These are phyloP conservation scores for Penaeus chinensis DNA, from an alignment of 1,140 invertebrate genomes.

Conservation along the genomic window DNA sequence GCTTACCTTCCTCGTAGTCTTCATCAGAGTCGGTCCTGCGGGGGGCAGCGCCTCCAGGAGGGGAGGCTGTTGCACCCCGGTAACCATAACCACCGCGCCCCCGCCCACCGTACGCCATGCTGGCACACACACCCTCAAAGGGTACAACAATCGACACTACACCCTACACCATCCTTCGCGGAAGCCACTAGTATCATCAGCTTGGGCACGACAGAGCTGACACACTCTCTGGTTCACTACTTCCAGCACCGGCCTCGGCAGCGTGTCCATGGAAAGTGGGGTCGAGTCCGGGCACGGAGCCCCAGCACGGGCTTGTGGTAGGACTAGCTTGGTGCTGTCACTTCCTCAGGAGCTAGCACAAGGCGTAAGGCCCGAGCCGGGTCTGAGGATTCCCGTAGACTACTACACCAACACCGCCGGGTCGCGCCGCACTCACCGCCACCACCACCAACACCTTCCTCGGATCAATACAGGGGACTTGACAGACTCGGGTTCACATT, in stretches of 20 bases:
- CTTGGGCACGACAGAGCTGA: too few species aligned
- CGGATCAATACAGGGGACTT: constrained; percentile 53
- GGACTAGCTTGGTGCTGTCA: too few species aligned
- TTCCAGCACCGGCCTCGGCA: constrained; percentile 17
- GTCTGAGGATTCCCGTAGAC: too few species aligned
- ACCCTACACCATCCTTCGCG: neutral
- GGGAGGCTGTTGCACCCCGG: constrained; percentile 30
- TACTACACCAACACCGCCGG: too few species aligned
- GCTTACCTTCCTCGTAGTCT: constrained; percentile 53
- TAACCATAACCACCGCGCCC: constrained; percentile 19
- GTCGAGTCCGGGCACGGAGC: too few species aligned
- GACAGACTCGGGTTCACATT: constrained; percentile 45
- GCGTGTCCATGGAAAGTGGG: neutral
- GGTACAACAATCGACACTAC: constrained; percentile 6
- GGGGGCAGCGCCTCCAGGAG: constrained; percentile 37
- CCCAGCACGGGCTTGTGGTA: too few species aligned
- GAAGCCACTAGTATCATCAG: too few species aligned
- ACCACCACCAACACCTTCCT: constrained; percentile 37
- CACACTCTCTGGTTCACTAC: too few species aligned
- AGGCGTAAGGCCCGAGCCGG: too few species aligned
- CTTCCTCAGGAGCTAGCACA: too few species aligned
- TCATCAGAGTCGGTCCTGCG: constrained; percentile 43
- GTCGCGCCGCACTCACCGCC: constrained; percentile 33
- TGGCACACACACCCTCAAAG: constrained; percentile 39
- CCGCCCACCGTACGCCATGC: constrained; percentile 48